Percentiles rank a stretch among this genome's conserved stretches.
Conservation (phyloP, 1,140 invertebrate species). For the Zaprionus inermis region DNA sequence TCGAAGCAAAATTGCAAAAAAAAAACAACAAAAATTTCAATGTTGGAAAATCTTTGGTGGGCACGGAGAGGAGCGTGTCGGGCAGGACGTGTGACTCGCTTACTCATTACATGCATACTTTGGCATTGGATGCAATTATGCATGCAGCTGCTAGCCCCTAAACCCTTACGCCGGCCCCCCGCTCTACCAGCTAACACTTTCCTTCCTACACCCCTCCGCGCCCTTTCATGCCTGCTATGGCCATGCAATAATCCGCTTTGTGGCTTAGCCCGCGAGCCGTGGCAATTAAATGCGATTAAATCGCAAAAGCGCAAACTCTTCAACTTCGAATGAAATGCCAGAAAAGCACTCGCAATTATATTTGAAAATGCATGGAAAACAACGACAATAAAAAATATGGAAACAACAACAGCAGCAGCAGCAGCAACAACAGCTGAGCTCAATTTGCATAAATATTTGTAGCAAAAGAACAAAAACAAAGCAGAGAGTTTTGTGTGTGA, state of each 20-base stretch:
- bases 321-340: conserved; percentile 69
- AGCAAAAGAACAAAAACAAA: conserved; percentile 57
- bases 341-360: conserved; percentile 70
- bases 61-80: conserved; percentile 6
- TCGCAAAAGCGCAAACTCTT: conserved; percentile 72
- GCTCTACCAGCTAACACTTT: background rate
- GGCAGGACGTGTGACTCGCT: conserved; percentile 7
- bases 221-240: background rate
- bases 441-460: conserved; percentile 79
- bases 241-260: conserved; percentile 46
- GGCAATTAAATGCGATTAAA: conserved; percentile 80
- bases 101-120: conserved; percentile 18
- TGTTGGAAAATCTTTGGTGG: conserved; percentile 70
- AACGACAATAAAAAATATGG: conserved; percentile 71
- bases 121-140: conserved; percentile 40
- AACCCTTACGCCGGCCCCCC: background rate
- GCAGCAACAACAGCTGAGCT: conserved; percentile 49
- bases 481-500: background rate
- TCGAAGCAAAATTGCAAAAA: conserved; percentile 49
- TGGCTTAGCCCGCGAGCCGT: conserved; percentile 52
- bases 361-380: conserved; percentile 71
- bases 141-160: conserved; percentile 22
- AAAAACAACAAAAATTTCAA: conserved; percentile 32
- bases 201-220: background rate
- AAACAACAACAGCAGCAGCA: conserved; percentile 49